A percentile compares a stretch with the other conserved stretches of the same genome.
Conservation (phyloP, 2,888 invertebrate species). For the Himalopsyche kuldschensis region DNA sequence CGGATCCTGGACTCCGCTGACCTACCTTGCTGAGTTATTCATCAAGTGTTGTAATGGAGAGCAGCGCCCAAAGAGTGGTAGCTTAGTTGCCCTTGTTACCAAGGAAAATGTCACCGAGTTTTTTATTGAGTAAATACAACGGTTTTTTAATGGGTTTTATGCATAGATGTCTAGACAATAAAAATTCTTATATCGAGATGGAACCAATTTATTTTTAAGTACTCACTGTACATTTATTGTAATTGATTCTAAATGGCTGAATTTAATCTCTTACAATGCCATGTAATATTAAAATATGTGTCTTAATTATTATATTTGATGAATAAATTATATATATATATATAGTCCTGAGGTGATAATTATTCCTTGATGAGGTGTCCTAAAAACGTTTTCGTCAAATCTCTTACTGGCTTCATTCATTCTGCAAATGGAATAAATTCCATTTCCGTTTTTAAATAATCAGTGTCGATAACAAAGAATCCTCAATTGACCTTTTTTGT, state of each 20-base stretch:
- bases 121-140: conserved; percentile 49
- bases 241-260: neutral
- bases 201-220: neutral
- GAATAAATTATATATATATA: no score
- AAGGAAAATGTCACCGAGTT: conserved; percentile 77
- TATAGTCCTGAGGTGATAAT: no score
- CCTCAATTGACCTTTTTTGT: neutral
- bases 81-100: conserved; percentile 87
- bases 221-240: neutral
- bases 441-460: no score
- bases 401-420: no score
- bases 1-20: conserved; percentile 88
- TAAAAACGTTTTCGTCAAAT: no score
- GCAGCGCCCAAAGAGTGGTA: conserved; percentile 81
- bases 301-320: neutral
- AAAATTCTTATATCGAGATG: neutral
- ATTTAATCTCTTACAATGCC: neutral
- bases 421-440: no score
- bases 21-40: conserved; percentile 85
- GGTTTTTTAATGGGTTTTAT: neutral
- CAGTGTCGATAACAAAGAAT: neutral
- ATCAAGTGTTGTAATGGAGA: conserved; percentile 82
- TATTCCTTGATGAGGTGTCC: no score
- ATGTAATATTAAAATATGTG: neutral
- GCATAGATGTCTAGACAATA: neutral